Percentiles rank a stretch among this genome's conserved stretches.
phyloP scores from a whole-genome alignment of 2,113 vertebrate genomes.

The Oenanthe oenanthe region DNA sequence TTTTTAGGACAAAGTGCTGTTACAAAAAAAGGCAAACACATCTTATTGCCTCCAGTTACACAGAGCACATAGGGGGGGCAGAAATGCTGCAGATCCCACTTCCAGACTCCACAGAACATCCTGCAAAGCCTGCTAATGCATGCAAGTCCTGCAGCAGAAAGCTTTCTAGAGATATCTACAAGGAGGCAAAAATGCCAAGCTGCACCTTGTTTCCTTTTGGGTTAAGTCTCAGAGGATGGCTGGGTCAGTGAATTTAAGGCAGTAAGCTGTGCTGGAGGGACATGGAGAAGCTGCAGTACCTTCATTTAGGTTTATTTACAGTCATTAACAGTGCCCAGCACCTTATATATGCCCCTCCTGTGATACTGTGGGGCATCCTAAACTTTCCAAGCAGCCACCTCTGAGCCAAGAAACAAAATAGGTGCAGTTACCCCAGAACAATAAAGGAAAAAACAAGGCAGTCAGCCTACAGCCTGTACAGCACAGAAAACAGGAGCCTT shows the following conservation, averaged over 20 bases:
- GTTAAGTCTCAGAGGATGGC: not conserved
- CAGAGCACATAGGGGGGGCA: accelerated
- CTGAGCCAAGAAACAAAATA: not conserved
- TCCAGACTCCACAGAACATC: not conserved
- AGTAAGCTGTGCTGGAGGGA: not conserved
- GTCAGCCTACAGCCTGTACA: not conserved
- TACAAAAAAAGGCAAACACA: not conserved
- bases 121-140: not conserved
- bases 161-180: not conserved
- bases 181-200: not conserved
- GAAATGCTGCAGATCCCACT: not conserved
- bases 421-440: not conserved
- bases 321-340: not conserved
- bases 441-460: not conserved
- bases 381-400: not conserved
- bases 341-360: not conserved
- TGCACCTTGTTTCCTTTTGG: not conserved
- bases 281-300: not conserved
- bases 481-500: not conserved
- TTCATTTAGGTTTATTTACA: not conserved
- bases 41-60: not conserved
- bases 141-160: not conserved
- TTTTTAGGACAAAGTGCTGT: not conserved
- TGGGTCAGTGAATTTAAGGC: accelerated
- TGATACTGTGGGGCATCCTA: not conserved